A percentile compares a stretch with the other conserved stretches of the same genome.
Conservation (phyloP, 2,888 invertebrate species). For the Phania funesta region DNA sequence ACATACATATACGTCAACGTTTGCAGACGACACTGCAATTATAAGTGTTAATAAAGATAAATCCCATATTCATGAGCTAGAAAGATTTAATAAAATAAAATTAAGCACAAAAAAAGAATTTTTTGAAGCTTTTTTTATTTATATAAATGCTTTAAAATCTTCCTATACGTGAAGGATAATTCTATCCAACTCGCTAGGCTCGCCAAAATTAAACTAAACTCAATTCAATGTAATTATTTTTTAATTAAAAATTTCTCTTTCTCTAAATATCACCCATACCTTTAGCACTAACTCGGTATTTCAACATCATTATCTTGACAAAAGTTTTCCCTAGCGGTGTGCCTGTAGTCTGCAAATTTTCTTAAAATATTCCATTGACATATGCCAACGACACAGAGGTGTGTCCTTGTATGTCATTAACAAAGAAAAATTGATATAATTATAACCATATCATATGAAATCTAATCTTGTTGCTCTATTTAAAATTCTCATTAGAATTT, state of each 20-base stretch:
- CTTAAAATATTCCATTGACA: constrained; percentile 43
- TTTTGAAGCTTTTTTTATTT: too few species aligned
- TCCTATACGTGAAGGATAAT: too few species aligned
- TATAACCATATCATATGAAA: constrained; percentile 59
- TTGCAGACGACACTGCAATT: too few species aligned
- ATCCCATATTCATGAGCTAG: too few species aligned
- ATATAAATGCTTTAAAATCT: too few species aligned
- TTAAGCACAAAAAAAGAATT: too few species aligned
- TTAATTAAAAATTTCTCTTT: neutral
- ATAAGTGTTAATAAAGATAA: too few species aligned
- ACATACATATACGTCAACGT: too few species aligned
- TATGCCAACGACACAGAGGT: constrained; percentile 29
- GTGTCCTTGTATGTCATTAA: constrained; percentile 44
- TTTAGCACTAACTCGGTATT: neutral
- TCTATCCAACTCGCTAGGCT: too few species aligned
- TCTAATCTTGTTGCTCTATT: constrained; percentile 47
- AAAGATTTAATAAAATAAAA: too few species aligned
- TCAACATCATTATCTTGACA: constrained; percentile 1
- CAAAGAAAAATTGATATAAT: constrained; percentile 43
- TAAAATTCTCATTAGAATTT: constrained; percentile 63
- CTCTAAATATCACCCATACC: neutral
- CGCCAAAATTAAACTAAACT: neutral
- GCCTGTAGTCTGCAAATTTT: neutral
- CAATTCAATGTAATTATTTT: neutral
- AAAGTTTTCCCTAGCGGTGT: constrained; percentile 3